These are phyloP conservation scores for Saccostrea glomerata DNA, from an alignment of 1,140 invertebrate genomes.

Conservation along the genomic window DNA sequence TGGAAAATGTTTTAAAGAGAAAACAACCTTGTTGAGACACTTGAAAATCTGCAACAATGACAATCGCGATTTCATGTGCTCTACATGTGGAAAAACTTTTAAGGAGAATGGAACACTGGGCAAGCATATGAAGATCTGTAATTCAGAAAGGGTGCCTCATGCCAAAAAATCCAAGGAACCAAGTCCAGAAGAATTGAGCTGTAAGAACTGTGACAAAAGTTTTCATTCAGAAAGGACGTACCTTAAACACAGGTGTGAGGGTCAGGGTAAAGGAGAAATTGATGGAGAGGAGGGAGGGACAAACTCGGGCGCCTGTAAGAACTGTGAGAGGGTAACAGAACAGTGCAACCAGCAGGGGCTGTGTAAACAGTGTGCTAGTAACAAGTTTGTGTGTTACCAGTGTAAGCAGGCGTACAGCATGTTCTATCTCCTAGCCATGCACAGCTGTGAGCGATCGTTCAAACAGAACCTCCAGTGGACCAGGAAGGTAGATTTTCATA, in stretches of 20 bases:
- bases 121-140: too few relatives aligned
- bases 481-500: conserved; percentile 80
- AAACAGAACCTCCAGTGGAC: neutral
- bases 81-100: too few relatives aligned
- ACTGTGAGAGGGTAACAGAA: neutral
- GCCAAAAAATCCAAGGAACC: neutral
- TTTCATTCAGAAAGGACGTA: neutral
- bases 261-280: conserved; percentile 42
- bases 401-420: conserved; percentile 41
- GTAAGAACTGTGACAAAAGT: neutral
- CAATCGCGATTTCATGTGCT: too few relatives aligned
- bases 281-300: neutral
- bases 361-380: neutral
- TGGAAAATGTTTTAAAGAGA: conserved; percentile 54
- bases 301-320: neutral
- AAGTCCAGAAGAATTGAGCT: neutral
- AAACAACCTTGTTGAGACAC: conserved; percentile 51
- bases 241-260: neutral
- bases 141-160: neutral
- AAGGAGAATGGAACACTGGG: too few relatives aligned
- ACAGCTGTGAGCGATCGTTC: neutral
- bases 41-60: neutral
- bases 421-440: neutral
- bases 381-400: neutral
- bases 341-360: neutral